phyloP scores from a whole-genome alignment of 2,888 invertebrate genomes.

The Nineta flava region DNA sequence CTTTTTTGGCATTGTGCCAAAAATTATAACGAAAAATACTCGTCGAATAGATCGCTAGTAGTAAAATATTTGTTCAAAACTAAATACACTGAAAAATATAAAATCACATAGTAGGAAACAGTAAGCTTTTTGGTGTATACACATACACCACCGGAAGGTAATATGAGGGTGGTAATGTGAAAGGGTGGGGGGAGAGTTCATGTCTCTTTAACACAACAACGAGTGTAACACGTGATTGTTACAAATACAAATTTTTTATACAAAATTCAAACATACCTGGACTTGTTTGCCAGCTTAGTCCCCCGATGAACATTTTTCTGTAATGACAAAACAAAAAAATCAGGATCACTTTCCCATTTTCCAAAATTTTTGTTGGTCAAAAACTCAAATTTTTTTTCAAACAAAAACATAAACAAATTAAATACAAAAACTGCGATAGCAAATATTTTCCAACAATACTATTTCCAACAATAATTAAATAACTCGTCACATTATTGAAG shows the following conservation, averaged over 20 bases:
- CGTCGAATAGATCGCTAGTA: too few relatives aligned
- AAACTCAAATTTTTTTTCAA: neutral
- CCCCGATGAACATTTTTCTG: constrained; percentile 99
- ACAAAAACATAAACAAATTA: neutral
- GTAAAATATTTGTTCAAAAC: too few relatives aligned
- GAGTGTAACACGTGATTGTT: neutral
- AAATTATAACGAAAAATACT: neutral
- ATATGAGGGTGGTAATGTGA: neutral
- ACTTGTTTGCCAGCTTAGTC: constrained; percentile 99
- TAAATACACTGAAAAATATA: too few relatives aligned
- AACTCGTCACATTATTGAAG: too few relatives aligned
- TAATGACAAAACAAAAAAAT: constrained; percentile 41
- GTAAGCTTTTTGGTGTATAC: too few relatives aligned
- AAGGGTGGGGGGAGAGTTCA: neutral
- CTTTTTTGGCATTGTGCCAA: constrained; percentile 4
- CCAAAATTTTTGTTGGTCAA: neutral
- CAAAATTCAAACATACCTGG: constrained; percentile 57
- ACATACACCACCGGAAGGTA: neutral
- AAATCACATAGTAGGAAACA: too few relatives aligned
- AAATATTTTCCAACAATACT: too few relatives aligned
- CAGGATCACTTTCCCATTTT: neutral
- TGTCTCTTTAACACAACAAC: neutral
- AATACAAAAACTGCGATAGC: neutral
- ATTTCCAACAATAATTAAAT: too few relatives aligned
- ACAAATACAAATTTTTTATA: neutral